These are phyloP conservation scores for Lepidochrysops patricia DNA, from an alignment of 2,888 invertebrate species.

Conservation along the genomic window DNA sequence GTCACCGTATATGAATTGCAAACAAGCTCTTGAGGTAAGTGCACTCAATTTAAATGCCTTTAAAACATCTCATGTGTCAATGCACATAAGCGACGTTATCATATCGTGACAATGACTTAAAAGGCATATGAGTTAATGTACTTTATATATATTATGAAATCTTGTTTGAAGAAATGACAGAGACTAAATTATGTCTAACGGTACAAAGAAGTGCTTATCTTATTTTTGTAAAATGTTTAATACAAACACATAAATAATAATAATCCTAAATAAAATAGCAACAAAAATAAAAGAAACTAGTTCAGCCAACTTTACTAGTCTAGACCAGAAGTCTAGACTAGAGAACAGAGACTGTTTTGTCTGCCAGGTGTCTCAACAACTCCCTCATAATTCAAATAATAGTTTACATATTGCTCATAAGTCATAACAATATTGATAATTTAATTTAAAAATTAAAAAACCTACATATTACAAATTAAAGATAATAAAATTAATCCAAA, in stretches of 20 bases:
- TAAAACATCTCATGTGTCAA: constrained; percentile 12
- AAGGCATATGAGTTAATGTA: background rate
- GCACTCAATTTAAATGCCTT: constrained; percentile 14
- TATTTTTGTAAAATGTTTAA: background rate
- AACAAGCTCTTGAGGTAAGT: constrained; percentile 15
- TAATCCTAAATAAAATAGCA: background rate
- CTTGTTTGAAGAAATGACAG: background rate
- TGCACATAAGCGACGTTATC: constrained; percentile 17
- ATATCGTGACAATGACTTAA: constrained; percentile 11
- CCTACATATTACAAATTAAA: no score
- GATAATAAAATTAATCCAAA: no score
- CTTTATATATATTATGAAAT: background rate
- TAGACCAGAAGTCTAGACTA: background rate
- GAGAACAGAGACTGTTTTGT: background rate
- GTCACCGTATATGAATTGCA: constrained; percentile 13
- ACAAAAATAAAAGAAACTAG: background rate
- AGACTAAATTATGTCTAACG: background rate
- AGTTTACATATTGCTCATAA: no score
- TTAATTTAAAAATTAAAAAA: no score
- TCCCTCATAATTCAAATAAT: no score
- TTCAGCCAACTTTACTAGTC: background rate
- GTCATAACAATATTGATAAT: no score
- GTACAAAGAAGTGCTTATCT: background rate
- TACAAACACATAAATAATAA: background rate
- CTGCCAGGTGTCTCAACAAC: background rate